Evolutionary conservation across 2,888 invertebrate genomes (phyloP).

Genomic region (Protophormia terraenovae): DNA sequence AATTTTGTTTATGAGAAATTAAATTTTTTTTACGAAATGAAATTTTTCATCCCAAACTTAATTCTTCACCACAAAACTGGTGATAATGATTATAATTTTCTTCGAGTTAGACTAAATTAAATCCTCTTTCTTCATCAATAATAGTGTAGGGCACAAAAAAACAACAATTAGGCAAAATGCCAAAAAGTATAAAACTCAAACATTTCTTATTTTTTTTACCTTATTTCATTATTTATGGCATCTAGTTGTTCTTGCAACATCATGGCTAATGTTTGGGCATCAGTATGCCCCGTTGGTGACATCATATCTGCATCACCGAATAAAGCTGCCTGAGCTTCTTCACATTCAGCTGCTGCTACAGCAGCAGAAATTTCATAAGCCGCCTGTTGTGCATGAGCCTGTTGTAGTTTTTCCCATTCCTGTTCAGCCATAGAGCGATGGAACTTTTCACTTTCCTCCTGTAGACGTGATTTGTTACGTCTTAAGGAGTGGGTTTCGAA

Average conservation of each 20-base stretch:
- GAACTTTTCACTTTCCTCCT: conserved; percentile 85
- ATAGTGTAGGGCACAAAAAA: too few relatives aligned
- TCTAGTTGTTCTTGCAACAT: conserved; percentile 99
- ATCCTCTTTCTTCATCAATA: too few relatives aligned
- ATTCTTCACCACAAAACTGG: too few relatives aligned
- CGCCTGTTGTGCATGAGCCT: conserved; percentile 95
- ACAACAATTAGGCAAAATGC: too few relatives aligned
- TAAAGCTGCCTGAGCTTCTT: conserved; percentile 88
- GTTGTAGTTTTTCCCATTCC: conserved; percentile 98
- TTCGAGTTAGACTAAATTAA: too few relatives aligned
- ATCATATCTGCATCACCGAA: conserved; percentile 88
- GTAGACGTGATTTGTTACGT: conserved; percentile 83
- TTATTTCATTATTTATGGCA: conserved; percentile 99
- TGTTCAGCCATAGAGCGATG: conserved; percentile 84
- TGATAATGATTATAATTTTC: too few relatives aligned
- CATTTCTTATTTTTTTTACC: conserved; percentile 70
- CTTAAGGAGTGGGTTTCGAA: conserved; percentile 89
- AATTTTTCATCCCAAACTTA: too few relatives aligned
- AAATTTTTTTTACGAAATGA: too few relatives aligned
- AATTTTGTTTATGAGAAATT: too few relatives aligned
- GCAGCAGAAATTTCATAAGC: conserved; percentile 88
- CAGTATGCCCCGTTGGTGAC: conserved; percentile 89
- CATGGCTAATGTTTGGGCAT: conserved; percentile 98
- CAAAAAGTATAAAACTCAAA: background rate
- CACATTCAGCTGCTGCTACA: conserved; percentile 91